Base-by-base conservation (phyloP, 2,888 invertebrate species). In the Caprella mutica region DNA sequence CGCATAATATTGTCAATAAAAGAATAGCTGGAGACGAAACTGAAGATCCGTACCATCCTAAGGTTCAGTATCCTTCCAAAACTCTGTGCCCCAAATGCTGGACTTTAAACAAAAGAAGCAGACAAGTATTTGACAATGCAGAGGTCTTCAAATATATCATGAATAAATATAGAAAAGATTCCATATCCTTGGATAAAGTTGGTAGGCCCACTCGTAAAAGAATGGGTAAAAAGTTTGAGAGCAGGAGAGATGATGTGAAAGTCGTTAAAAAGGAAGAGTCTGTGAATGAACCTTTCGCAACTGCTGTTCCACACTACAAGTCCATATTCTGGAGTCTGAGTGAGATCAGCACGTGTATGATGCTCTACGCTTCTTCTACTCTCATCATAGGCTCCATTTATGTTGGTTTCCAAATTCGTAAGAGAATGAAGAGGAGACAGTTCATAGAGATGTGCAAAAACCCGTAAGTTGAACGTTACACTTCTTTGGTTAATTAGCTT, bases 1-100 rank as follows among this genome's bases (percentile, higher is more conserved):
- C 89, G 0, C 96, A 97, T 71, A 97, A 97, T 72, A 82, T 83
- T 73, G 96, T 91, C 0, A 98, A 98, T 72, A 76, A 82, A 65
- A 80, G 96, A 66, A 76, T 98, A 26, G 79, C 86, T 23, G 87
- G 89, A 1, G 91, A 93, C 72, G 65, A 74, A 3, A 87, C 91
- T 1, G 94, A 96, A 73, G 97, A 98, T 75, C 91, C 94, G 0
- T 72, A 78, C 54, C 82, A 84, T 73, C 91, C 87, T 0, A 98
- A 98, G 74, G 76, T 84, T 57, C 88, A 90, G 72, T 98, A 89
- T 72, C 98, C 98, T 0, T 67, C 82, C 66, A 69, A 72, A 2
- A 69, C 72, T 4, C 76, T 79, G 57, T 96, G 96, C 72, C 76
- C 80, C 0, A 72, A 75, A 40, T 92, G 92, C 70, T 76, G 78